Evolutionary conservation across 2,113 vertebrate genomes (phyloP).

Genomic region (Orientallactaga bullata): DNA sequence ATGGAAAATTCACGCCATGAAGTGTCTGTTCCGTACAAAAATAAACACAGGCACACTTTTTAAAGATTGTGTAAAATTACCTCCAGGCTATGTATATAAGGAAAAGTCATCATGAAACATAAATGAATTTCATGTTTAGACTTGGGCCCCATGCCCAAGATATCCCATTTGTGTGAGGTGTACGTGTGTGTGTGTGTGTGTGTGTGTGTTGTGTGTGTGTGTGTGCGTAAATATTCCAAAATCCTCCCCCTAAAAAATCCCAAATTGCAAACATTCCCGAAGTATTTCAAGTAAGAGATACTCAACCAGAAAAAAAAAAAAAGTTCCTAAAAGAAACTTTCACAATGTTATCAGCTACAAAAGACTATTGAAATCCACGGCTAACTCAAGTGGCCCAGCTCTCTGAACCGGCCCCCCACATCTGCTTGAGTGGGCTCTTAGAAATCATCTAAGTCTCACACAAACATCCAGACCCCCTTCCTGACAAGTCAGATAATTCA

Average conservation of each 20-base stretch:
- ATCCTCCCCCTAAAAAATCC: neutral
- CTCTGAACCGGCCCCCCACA: slow-evolving; percentile 33
- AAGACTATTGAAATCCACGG: neutral
- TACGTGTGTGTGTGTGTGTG: too few relatives aligned
- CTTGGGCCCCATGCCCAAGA: neutral
- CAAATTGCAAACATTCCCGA: neutral
- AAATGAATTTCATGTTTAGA: neutral
- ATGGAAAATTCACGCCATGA: too few relatives aligned
- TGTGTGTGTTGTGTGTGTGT: neutral
- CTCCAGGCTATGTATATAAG: neutral
- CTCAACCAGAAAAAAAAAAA: neutral
- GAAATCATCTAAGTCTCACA: slow-evolving; percentile 43
- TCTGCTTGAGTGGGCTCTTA: neutral
- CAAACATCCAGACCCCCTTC: slow-evolving; percentile 26
- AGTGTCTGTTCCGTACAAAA: neutral
- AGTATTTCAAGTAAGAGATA: neutral
- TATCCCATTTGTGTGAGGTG: too few relatives aligned
- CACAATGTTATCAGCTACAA: neutral
- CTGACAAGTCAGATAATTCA: neutral
- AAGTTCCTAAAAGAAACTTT: slow-evolving; percentile 20
- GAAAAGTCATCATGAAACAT: neutral
- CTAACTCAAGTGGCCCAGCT: neutral
- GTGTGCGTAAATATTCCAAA: neutral
- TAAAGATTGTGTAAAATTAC: neutral
- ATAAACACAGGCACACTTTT: neutral